Base-by-base conservation (phyloP, 2,888 invertebrate genomes). In the Balanococcus diminutus region DNA sequence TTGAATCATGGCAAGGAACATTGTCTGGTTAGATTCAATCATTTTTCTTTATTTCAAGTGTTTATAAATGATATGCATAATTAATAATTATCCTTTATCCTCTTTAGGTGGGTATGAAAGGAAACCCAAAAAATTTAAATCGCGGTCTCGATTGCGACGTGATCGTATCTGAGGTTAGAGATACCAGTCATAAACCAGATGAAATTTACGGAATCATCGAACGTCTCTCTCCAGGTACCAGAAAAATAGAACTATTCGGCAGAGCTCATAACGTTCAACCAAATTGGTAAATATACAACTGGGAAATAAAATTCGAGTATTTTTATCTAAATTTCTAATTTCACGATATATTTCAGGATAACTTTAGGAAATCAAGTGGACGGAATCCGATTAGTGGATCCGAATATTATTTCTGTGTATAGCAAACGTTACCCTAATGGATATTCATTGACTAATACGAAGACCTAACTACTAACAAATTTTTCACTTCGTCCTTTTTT, bases 171-270 rank as follows among this genome's bases (percentile, higher is more conserved):
- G 99, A 99, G 91, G 98, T 99, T 0, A 92, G 99, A 86, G 99
- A 98, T 16, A 99, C 99, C 0, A 97, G 96, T 89, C 98, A 99
- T 90, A 99, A 99, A 89, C 99, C 99, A 0, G 99, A 99, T 90
- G 99, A 99, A 91, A 97, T 99, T 88, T 99, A 99, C 90, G 99
- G 98, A 14, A 98, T 98, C 88, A 98, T 98, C 88, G 98, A 99
- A 90, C 92, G 99, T 84, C 92, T 99, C 84, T 97, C 98, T 87
- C 99, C 99, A 0, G 98, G 98, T 0, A 98, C 98, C 0, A 93
- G 98, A 86, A 99, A 99, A 91, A 97, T 99, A 87, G 99, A 99
- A 90, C 91, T 99, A 19, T 99, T 99, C 90, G 99, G 99, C 0
- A 91, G 99, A 86, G 98, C 98, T 0, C 98, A 99, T 90, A 99